A percentile compares a stretch with the other conserved stretches of the same genome.
These are phyloP conservation scores for Percopsis transmontana DNA, from an alignment of 2,113 vertebrate genomes.

Conservation along the genomic window DNA sequence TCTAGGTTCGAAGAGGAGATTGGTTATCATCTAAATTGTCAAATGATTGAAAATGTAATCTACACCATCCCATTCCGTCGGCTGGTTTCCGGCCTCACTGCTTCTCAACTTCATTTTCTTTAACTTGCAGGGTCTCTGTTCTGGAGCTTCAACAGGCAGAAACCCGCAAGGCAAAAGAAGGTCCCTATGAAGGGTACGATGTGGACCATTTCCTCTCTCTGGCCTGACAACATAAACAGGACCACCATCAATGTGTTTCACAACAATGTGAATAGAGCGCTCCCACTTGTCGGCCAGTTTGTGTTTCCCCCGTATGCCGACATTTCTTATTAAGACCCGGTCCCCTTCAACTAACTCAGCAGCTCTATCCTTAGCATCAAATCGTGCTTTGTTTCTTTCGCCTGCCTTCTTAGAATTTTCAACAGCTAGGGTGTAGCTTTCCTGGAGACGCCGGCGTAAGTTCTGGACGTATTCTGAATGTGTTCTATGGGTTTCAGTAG, in stretches of 20 bases:
- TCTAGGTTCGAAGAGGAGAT: no score
- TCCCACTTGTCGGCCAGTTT: constrained; percentile 8
- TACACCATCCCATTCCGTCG: neutral
- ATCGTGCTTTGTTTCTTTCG: constrained; percentile 3
- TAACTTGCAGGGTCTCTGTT: neutral
- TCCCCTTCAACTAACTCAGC: neutral
- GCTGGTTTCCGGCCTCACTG: neutral
- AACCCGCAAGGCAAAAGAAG: constrained; percentile 7
- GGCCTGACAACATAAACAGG: neutral
- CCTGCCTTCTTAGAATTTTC: neutral
- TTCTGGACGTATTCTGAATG: neutral
- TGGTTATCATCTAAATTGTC: no score
- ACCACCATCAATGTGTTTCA: neutral
- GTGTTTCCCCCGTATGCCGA: neutral
- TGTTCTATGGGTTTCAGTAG: neutral
- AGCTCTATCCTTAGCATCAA: neutral
- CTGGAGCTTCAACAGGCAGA: neutral
- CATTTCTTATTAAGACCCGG: neutral
- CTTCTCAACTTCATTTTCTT: neutral
- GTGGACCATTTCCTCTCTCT: neutral
- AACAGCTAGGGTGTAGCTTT: neutral
- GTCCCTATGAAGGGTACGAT: constrained; percentile 9
- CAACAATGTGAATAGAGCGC: neutral
- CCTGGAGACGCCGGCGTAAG: neutral
- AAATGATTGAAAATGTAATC: neutral